Percentiles rank a stretch among this genome's conserved stretches.
These are phyloP conservation scores for Sarcophilus harrisii DNA, from an alignment of 2,797 vertebrate species.

Conservation along the genomic window DNA sequence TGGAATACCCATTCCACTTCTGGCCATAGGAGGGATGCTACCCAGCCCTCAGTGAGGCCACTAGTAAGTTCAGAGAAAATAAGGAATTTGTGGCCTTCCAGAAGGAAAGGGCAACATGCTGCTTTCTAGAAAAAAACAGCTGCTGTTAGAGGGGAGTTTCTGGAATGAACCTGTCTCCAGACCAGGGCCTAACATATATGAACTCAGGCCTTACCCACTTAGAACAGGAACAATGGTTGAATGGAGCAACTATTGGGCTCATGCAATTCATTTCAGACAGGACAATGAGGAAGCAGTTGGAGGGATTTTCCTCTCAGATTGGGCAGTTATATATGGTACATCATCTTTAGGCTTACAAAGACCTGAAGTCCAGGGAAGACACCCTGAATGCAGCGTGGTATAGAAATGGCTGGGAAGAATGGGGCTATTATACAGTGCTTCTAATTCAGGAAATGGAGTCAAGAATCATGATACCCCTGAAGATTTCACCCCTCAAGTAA, in stretches of 20 bases:
- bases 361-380: constrained; percentile 94
- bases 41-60: too few relatives aligned
- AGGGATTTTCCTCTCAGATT: constrained; percentile 97
- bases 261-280: constrained; percentile 94
- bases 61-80: too few relatives aligned
- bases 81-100: constrained; percentile 95
- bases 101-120: constrained; percentile 96
- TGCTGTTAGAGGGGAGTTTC: constrained; percentile 97
- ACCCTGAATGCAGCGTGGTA: constrained; percentile 96
- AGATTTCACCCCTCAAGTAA: constrained; percentile 96
- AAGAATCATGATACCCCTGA: constrained; percentile 98
- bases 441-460: constrained; percentile 99
- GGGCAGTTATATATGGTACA: constrained; percentile 97
- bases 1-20: too few relatives aligned
- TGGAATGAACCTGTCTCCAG: constrained; percentile 95
- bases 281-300: constrained; percentile 93
- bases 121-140: constrained; percentile 94
- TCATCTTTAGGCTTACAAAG: constrained; percentile 94
- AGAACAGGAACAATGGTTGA: constrained; percentile 99
- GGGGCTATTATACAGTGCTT: constrained; percentile 98
- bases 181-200: constrained; percentile 95
- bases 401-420: constrained; percentile 97
- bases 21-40: too few relatives aligned
- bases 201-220: constrained; percentile 96
- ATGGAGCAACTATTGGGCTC: constrained; percentile 99